Percentiles rank a stretch among this genome's conserved stretches.
phyloP scores from a whole-genome alignment of 2,888 invertebrate genomes.

The Himalopsyche tibetana region DNA sequence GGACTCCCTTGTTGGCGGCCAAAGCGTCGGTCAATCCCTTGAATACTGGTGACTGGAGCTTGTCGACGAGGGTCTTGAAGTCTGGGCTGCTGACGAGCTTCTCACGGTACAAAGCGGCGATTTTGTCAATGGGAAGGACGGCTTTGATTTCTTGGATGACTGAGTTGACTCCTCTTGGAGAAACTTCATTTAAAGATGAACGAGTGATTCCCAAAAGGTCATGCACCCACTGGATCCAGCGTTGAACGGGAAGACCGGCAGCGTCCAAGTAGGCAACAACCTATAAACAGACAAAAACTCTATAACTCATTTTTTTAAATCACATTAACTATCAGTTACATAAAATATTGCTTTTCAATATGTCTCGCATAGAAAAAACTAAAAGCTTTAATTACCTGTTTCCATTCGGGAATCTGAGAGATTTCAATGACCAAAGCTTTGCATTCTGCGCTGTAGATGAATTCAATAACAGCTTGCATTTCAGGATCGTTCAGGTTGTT shows the following conservation, averaged over 20 bases:
- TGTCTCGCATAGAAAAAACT: too few relatives aligned
- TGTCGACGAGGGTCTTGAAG: constrained; percentile 39
- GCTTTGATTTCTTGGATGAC: constrained; percentile 55
- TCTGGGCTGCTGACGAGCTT: constrained; percentile 53
- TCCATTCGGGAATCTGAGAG: constrained; percentile 52
- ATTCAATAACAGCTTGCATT: constrained; percentile 48
- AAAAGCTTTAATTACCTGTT: neutral
- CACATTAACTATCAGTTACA: neutral
- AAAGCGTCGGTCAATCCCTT: constrained; percentile 6
- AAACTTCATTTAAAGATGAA: neutral
- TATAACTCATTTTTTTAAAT: neutral
- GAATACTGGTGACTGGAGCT: constrained; percentile 44
- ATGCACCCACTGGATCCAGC: constrained; percentile 50
- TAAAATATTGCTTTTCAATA: too few relatives aligned
- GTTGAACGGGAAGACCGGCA: constrained; percentile 52
- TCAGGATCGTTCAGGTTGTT: constrained; percentile 55
- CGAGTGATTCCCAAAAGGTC: constrained; percentile 51
- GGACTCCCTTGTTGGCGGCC: neutral
- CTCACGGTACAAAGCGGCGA: constrained; percentile 50
- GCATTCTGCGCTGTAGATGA: constrained; percentile 55
- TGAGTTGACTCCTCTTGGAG: constrained; percentile 44
- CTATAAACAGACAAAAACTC: constrained; percentile 3
- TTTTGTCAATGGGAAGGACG: constrained; percentile 48
- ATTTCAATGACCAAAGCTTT: constrained; percentile 44
- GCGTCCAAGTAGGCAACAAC: constrained; percentile 50